A percentile compares a stretch with the other conserved stretches of the same genome.
phyloP scores from a whole-genome alignment of 2,113 vertebrate genomes.

The Rhipidura dahli region DNA sequence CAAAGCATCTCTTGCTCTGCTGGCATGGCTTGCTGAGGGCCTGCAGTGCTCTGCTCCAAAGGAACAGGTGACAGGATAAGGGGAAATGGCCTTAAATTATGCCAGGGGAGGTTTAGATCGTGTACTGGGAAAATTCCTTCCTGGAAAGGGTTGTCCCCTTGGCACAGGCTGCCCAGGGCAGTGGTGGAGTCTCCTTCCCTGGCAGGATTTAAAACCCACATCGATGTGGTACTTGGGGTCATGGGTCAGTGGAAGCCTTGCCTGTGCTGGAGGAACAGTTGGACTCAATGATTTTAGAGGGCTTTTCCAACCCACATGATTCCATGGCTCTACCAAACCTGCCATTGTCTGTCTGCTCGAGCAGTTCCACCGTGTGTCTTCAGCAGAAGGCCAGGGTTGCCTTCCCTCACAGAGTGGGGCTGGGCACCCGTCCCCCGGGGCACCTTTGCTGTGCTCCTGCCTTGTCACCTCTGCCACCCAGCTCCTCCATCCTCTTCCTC shows the following conservation, averaged over 20 bases:
- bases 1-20: not conserved
- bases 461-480: not conserved
- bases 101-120: not conserved
- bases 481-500: not conserved
- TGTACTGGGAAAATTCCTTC: not conserved
- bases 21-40: rapidly evolving
- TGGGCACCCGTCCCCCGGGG: rapidly evolving
- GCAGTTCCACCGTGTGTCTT: not conserved
- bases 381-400: not conserved
- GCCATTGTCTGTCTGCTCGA: rapidly evolving
- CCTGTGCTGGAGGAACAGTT: not conserved
- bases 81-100: not conserved
- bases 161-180: not conserved
- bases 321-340: not conserved
- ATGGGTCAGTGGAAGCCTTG: not conserved
- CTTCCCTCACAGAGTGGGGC: not conserved
- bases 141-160: not conserved
- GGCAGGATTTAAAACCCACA: not conserved
- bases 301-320: not conserved
- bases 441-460: not conserved
- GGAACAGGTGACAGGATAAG: not conserved
- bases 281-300: not conserved
- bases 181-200: not conserved
- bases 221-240: not conserved
- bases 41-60: not conserved